Evolutionary conservation across 2,113 vertebrate species (phyloP).

Genomic region (Pseudolaguvia tuberculata): DNA sequence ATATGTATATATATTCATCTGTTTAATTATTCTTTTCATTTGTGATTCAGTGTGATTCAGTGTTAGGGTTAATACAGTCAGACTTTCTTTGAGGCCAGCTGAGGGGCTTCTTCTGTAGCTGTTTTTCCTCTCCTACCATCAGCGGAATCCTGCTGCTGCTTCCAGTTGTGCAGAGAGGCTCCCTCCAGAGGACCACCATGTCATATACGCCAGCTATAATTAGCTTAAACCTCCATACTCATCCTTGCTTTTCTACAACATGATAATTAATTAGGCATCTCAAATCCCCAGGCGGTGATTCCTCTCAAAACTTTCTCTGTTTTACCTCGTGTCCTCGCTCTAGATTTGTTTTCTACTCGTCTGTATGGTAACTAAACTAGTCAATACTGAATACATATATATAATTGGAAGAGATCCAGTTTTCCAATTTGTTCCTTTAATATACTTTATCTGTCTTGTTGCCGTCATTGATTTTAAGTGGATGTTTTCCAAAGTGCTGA

Average conservation of each 20-base stretch:
- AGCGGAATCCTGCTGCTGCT: constrained; percentile 21
- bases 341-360: background rate
- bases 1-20: background rate
- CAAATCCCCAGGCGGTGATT: constrained; percentile 29
- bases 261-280: constrained; percentile 52
- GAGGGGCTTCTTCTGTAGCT: constrained; percentile 12
- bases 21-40: constrained; percentile 20
- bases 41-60: constrained; percentile 16
- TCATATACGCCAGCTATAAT: constrained; percentile 63
- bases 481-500: constrained; percentile 5
- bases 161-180: constrained; percentile 21
- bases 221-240: constrained; percentile 51
- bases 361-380: background rate
- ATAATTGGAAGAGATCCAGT: constrained; percentile 1
- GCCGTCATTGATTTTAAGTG: constrained; percentile 20
- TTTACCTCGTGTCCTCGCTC: background rate
- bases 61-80: constrained; percentile 18
- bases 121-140: constrained; percentile 3
- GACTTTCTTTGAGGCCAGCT: constrained; percentile 15
- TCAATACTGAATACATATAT: constrained; percentile 11
- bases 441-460: background rate
- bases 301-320: constrained; percentile 15
- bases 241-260: constrained; percentile 40
- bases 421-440: constrained; percentile 10
- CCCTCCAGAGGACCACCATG: constrained; percentile 36